phyloP scores from a whole-genome alignment of 2,888 invertebrate species.

The Boloria selene region DNA sequence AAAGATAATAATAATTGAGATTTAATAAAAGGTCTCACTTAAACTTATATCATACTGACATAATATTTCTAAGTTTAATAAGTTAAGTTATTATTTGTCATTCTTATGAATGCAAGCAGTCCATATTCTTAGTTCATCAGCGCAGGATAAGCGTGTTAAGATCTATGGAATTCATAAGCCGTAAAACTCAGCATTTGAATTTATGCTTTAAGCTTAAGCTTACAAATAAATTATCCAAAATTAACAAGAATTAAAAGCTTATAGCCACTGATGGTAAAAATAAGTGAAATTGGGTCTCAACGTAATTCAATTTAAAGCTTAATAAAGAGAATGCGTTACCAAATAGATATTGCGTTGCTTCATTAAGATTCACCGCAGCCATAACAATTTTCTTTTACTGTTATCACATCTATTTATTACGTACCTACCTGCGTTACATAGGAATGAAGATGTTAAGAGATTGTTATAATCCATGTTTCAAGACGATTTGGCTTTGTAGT shows the following conservation, averaged over 20 bases:
- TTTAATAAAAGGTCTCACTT: no score
- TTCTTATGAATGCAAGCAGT: no score
- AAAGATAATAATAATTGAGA: no score
- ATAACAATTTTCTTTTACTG: conserved; percentile 43
- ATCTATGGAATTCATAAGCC: no score
- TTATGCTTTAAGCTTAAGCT: no score
- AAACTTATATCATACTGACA: no score
- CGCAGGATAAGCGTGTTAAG: no score
- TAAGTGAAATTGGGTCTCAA: neutral
- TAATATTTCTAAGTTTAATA: no score
- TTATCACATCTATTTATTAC: conserved; percentile 40
- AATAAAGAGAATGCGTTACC: conserved; percentile 10
- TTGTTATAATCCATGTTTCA: neutral
- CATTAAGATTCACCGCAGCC: conserved; percentile 20
- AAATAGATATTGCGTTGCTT: conserved; percentile 10
- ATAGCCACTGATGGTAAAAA: neutral
- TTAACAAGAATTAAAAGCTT: neutral
- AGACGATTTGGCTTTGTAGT: neutral
- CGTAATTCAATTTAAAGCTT: conserved; percentile 15
- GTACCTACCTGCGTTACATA: conserved; percentile 34
- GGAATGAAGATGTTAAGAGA: conserved; percentile 17
- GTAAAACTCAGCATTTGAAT: no score
- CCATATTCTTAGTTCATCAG: no score
- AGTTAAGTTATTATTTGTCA: no score
- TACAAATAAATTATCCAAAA: no score